A percentile compares a stretch with the other conserved stretches of the same genome.
These are phyloP conservation scores for Bombyx mori DNA, from an alignment of 1,140 invertebrate genomes.

Conservation along the genomic window DNA sequence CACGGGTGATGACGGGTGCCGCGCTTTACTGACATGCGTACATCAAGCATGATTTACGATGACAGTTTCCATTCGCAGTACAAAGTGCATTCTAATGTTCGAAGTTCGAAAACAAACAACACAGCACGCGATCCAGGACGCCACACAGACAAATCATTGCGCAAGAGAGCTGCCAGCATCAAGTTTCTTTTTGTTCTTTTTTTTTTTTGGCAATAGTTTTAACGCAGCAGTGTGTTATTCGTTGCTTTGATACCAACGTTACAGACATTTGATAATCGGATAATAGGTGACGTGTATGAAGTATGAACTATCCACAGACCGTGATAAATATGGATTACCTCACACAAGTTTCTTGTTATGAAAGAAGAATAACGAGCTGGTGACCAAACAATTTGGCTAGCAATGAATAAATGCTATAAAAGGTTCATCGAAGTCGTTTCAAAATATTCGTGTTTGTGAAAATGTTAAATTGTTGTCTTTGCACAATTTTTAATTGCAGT, in stretches of 20 bases:
- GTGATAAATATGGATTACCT: conserved; percentile 1
- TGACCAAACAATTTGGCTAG: too few species aligned
- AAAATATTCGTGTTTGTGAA: too few species aligned
- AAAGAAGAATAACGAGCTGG: too few species aligned
- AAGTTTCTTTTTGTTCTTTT: not conserved
- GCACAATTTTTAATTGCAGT: too few species aligned
- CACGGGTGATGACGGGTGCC: too few species aligned
- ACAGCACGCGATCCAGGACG: not conserved
- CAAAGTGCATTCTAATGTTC: conserved; percentile 4
- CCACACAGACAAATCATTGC: not conserved
- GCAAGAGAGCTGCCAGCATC: not conserved
- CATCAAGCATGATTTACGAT: conserved; percentile 8
- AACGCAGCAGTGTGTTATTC: not conserved
- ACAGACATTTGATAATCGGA: not conserved
- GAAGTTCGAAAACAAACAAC: not conserved
- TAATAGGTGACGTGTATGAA: not conserved
- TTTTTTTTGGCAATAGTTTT: too few species aligned
- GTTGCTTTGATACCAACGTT: not conserved
- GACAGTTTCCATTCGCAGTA: conserved; percentile 9
- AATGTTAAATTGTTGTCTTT: too few species aligned
- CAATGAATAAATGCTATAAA: too few species aligned
- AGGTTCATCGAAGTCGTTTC: too few species aligned
- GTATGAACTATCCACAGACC: not conserved
- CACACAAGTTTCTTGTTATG: not conserved
- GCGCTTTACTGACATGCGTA: conserved; percentile 1